Base-by-base conservation (phyloP, 2,113 vertebrate genomes). In the Bambusicola thoracicus region DNA sequence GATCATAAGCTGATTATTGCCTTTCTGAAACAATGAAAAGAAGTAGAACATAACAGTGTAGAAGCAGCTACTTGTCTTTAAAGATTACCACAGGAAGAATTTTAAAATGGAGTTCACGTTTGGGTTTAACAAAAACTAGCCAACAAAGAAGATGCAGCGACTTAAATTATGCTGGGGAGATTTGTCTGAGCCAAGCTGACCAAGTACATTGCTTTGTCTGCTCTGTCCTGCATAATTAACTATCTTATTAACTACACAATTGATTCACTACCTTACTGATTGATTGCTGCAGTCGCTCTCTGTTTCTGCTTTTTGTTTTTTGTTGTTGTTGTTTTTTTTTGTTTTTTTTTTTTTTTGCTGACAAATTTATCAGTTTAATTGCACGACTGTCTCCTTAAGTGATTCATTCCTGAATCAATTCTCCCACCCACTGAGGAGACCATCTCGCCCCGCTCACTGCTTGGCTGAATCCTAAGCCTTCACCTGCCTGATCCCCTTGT, bases 221-320 rank as follows among this genome's bases (percentile, higher is more conserved):
- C 65, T 90, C 43, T 48, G 25, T 78, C 95, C 87, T 92, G 85
- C 91, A 86, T 94, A 95, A 94, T 96, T 94, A 96, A 90, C 87
- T 91, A 49, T 55, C 91, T 96, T 95, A 92, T 93, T 95, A 94
- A 87, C 72, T 74, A 91, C 65, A 90, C 76, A 94, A 94, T 88
- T 87, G 93, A 96, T 96, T 95, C 72, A n/a, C 91, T 58, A 41
- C 34, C 87, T 89, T 93, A 92, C 89, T 95, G 96, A 93, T 93
- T 89, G 85, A 93, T 89, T 74, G 75, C 61, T 92, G 76, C 82
- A 65, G 87, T 87, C 59, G 40, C 89, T 81, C 85, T 46, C 81
- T 84, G 83, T 53, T 80, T 85, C 81, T 88, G 76, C 68, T 85
- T 96, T 95, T 89, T 91, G 91, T 95, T 92, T 94, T 92, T 83